A percentile compares a stretch with the other conserved stretches of the same genome.
Conservation (phyloP, 2,888 invertebrate species). For the Lamellibrachia columna region DNA sequence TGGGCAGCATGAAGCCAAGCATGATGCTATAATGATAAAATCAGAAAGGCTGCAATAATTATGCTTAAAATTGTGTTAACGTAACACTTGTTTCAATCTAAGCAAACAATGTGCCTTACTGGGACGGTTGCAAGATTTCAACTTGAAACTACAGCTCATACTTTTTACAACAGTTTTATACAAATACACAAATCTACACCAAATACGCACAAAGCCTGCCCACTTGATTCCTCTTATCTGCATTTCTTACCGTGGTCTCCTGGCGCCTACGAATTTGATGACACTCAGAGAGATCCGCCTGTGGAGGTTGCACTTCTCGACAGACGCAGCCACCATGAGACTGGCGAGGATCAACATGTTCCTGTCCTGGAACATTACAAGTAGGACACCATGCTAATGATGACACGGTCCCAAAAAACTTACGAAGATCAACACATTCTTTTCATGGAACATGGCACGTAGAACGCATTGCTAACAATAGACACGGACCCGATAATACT, state of each 20-base stretch:
- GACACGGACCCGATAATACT: too few species aligned
- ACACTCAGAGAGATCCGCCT: constrained; percentile 72
- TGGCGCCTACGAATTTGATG: constrained; percentile 72
- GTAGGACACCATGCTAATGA: background rate
- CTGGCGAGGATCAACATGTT: constrained; percentile 36
- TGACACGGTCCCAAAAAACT: background rate
- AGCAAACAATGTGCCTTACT: background rate
- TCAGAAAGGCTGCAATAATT: background rate
- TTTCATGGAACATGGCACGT: constrained; percentile 27
- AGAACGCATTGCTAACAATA: background rate
- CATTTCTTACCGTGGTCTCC: constrained; percentile 53
- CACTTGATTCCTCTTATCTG: background rate
- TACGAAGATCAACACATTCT: constrained; percentile 31
- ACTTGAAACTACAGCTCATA: too few species aligned
- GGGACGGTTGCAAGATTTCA: too few species aligned
- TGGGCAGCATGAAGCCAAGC: constrained; percentile 75
- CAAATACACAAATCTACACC: too few species aligned
- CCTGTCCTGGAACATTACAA: constrained; percentile 30
- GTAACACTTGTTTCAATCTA: background rate
- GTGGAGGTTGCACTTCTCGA: constrained; percentile 38
- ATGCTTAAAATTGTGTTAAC: background rate
- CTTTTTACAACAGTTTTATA: too few species aligned
- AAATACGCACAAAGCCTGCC: background rate
- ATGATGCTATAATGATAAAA: constrained; percentile 50
- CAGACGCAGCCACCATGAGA: constrained; percentile 35